phyloP scores from a whole-genome alignment of 1,140 invertebrate genomes.

The Drosophila obscura region DNA sequence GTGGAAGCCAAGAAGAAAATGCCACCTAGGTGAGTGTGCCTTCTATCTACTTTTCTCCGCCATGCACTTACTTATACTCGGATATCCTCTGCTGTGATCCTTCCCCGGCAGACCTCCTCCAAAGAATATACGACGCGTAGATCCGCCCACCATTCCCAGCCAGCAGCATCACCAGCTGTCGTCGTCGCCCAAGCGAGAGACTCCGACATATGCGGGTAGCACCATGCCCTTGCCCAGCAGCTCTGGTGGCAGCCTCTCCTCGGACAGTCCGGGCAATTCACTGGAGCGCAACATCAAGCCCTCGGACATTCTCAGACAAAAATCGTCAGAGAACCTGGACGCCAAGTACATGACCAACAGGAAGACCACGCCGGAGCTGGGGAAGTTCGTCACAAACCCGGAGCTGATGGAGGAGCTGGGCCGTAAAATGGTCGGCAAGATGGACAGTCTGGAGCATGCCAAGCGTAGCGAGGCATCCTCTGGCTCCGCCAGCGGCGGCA shows the following conservation, averaged over 20 bases:
- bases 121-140: slow-evolving; percentile 86
- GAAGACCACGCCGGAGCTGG: slow-evolving; percentile 79
- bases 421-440: slow-evolving; percentile 76
- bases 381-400: slow-evolving; percentile 71
- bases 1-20: slow-evolving; percentile 86
- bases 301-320: slow-evolving; percentile 80
- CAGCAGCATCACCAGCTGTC: slow-evolving; percentile 49
- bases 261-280: slow-evolving; percentile 77
- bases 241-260: slow-evolving; percentile 62
- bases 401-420: slow-evolving; percentile 82
- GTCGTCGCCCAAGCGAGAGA: slow-evolving; percentile 79
- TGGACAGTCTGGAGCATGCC: slow-evolving; percentile 75
- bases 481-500: slow-evolving; percentile 20
- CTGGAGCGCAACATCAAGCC: slow-evolving; percentile 83
- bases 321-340: slow-evolving; percentile 80
- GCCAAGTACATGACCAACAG: slow-evolving; percentile 70
- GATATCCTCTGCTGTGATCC: background rate
- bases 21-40: slow-evolving; percentile 85
- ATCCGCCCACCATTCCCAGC: slow-evolving; percentile 85
- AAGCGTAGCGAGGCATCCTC: slow-evolving; percentile 59
- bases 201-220: slow-evolving; percentile 61
- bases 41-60: background rate
- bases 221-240: slow-evolving; percentile 69
- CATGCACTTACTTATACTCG: too few species aligned
- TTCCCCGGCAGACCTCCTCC: slow-evolving; percentile 85